Percentiles rank a stretch among this genome's conserved stretches.
These are phyloP conservation scores for Notodonta dromedarius DNA, from an alignment of 2,888 invertebrate genomes.

Conservation along the genomic window DNA sequence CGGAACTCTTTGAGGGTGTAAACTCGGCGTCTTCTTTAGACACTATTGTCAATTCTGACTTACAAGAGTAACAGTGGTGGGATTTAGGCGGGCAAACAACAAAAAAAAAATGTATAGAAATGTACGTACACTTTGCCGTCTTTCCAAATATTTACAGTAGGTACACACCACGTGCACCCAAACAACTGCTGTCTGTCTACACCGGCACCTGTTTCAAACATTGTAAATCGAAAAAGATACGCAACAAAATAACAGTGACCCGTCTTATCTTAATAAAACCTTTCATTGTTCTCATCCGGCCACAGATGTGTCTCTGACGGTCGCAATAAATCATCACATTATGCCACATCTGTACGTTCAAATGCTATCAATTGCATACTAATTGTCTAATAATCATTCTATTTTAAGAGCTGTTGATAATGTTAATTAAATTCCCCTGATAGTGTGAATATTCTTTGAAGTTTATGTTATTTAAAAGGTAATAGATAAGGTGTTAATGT, in stretches of 20 bases:
- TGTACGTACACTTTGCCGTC: no score
- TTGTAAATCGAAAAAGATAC: slow-evolving; percentile 7
- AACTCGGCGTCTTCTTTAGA: no score
- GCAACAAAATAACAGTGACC: slow-evolving; percentile 37
- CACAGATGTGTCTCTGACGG: slow-evolving; percentile 52
- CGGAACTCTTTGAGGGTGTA: no score
- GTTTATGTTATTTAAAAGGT: not conserved
- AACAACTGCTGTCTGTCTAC: no score
- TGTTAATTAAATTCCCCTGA: slow-evolving; percentile 24
- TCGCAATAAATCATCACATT: slow-evolving; percentile 57
- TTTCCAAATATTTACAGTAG: no score
- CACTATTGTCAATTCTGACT: no score
- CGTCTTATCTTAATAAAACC: slow-evolving; percentile 56
- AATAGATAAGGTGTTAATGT: not conserved
- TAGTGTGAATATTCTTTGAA: slow-evolving; percentile 10
- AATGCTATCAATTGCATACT: slow-evolving; percentile 50
- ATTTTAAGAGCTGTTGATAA: slow-evolving; percentile 37
- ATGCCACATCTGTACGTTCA: slow-evolving; percentile 43
- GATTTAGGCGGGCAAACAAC: no score
- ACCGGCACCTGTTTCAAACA: not conserved
- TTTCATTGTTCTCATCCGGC: slow-evolving; percentile 63
- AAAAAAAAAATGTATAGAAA: no score
- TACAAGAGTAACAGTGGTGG: no score
- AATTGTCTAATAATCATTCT: slow-evolving; percentile 52
- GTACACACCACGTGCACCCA: no score